These are phyloP conservation scores for Leptinotarsa juncta DNA, from an alignment of 2,888 invertebrate species.

Conservation along the genomic window DNA sequence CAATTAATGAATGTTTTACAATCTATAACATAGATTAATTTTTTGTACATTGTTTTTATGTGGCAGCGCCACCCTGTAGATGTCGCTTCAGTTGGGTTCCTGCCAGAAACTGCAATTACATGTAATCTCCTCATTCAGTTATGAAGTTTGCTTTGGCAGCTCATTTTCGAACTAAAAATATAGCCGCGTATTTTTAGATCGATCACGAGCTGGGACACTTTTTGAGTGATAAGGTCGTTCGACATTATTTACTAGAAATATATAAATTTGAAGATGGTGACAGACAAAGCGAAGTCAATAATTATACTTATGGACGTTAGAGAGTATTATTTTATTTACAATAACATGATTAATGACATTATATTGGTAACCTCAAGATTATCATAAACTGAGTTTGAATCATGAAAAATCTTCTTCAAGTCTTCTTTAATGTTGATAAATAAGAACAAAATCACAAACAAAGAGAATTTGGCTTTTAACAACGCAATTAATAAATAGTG, in stretches of 20 bases:
- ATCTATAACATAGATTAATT: background rate
- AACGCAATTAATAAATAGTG: too few species aligned
- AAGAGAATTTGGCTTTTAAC: too few species aligned
- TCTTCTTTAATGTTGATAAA: too few species aligned
- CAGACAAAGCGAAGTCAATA: background rate
- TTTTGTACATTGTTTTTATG: background rate
- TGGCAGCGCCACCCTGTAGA: background rate
- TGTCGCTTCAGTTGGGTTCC: conserved; percentile 17
- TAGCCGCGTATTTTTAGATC: conserved; percentile 17
- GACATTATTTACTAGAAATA: background rate
- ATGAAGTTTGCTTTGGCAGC: conserved; percentile 24
- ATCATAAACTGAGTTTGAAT: too few species aligned
- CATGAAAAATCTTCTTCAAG: too few species aligned
- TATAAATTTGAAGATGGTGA: background rate
- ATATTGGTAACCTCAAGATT: too few species aligned
- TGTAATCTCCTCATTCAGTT: conserved; percentile 32
- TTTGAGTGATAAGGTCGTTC: conserved; percentile 18
- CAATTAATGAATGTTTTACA: background rate
- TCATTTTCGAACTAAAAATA: conserved; percentile 15
- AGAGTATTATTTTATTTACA: too few species aligned
- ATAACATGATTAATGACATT: too few species aligned
- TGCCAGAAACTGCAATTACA: conserved; percentile 35
- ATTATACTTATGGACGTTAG: too few species aligned
- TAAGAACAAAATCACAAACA: too few species aligned
- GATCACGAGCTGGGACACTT: conserved; percentile 14